Conservation (phyloP, 2,113 vertebrate genomes). For the Pterocles orientalis region DNA sequence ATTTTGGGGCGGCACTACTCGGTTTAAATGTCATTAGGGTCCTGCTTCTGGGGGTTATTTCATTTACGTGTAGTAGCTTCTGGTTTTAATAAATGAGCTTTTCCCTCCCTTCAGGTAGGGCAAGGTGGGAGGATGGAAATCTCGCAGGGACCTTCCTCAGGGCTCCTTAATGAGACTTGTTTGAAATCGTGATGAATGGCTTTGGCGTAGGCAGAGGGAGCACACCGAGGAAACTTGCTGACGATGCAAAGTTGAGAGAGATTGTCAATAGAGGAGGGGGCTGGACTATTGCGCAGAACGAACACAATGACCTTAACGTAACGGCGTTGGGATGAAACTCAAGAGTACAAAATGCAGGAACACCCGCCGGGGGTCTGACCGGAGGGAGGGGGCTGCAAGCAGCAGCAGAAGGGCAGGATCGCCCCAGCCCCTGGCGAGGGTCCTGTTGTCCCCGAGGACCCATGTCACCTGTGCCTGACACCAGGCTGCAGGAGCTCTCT, state of each 20-base stretch:
- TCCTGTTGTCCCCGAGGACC: fast-evolving
- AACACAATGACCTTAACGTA: not conserved
- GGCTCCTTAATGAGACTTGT: not conserved
- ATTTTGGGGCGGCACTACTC: not conserved
- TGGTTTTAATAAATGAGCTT: not conserved
- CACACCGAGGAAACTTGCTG: not conserved
- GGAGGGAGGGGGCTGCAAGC: not conserved
- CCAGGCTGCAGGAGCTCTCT: not conserved
- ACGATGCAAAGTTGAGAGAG: not conserved
- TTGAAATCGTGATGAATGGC: not conserved
- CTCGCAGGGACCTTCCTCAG: not conserved
- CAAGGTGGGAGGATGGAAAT: not conserved
- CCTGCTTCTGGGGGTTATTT: not conserved
- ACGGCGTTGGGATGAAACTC: fast-evolving
- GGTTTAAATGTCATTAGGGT: not conserved
- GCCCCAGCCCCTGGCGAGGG: fast-evolving
- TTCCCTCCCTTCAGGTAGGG: not conserved
- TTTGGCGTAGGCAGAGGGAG: not conserved
- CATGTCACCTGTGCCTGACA: fast-evolving
- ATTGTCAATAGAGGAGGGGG: not conserved
- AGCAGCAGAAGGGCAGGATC: not conserved
- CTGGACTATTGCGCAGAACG: not conserved
- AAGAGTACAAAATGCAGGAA: not conserved
- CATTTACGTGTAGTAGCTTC: not conserved
- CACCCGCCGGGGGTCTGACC: fast-evolving